These are phyloP conservation scores for Thunnus albacares DNA, from an alignment of 2,797 vertebrate genomes.

Conservation along the genomic window DNA sequence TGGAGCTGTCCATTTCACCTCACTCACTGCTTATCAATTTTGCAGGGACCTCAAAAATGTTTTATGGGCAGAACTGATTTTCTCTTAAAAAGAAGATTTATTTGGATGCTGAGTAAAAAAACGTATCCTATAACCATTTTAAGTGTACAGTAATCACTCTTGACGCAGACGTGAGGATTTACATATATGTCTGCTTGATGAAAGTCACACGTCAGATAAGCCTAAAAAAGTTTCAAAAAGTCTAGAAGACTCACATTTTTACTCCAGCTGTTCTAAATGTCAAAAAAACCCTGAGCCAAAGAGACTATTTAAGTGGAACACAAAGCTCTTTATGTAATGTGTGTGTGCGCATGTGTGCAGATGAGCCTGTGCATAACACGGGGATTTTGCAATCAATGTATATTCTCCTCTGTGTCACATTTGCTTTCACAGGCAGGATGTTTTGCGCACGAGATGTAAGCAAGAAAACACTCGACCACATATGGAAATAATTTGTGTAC, in stretches of 20 bases:
- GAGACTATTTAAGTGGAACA: background rate
- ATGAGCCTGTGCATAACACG: constrained; percentile 10
- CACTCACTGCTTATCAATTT: background rate
- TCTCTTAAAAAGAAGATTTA: background rate
- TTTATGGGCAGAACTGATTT: background rate
- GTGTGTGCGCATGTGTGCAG: background rate
- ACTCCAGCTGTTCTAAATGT: constrained; percentile 38
- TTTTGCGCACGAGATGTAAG: constrained; percentile 54
- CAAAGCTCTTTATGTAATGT: constrained; percentile 14
- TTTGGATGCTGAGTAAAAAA: constrained; percentile 5
- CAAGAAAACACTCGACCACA: constrained; percentile 64
- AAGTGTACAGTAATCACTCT: constrained; percentile 28
- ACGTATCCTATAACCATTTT: background rate
- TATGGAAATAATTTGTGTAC: constrained; percentile 70
- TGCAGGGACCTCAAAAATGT: background rate
- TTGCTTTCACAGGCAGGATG: constrained; percentile 54
- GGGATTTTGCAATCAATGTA: constrained; percentile 16
- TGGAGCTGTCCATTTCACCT: background rate
- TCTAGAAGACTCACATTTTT: constrained; percentile 23
- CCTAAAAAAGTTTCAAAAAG: constrained; percentile 29
- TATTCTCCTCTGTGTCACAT: constrained; percentile 38
- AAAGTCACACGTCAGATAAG: constrained; percentile 38
- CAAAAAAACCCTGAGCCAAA: constrained; percentile 17
- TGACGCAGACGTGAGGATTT: constrained; percentile 20
- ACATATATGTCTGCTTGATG: constrained; percentile 19